Evolutionary conservation across 2,797 vertebrate genomes (phyloP).

Genomic region (Labroides dimidiatus): DNA sequence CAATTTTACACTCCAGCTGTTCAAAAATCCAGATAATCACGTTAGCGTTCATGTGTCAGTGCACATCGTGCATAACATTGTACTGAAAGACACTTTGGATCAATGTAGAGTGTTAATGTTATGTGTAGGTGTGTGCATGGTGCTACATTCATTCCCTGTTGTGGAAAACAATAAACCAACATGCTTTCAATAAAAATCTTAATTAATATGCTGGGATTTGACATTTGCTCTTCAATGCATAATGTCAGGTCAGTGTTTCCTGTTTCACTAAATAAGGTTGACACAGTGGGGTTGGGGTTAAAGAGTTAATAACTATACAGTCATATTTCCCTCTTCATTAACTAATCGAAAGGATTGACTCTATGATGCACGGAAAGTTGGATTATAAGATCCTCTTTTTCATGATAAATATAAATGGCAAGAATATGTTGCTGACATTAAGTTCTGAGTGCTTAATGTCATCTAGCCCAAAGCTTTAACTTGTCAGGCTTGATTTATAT

Average conservation of each 20-base stretch:
- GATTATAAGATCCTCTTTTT: background rate
- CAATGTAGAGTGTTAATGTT: background rate
- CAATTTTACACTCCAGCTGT: background rate
- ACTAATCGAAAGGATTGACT: background rate
- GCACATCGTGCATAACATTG: background rate
- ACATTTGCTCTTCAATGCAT: too few relatives aligned
- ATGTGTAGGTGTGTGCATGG: background rate
- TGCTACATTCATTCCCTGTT: background rate
- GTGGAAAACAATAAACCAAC: too few relatives aligned
- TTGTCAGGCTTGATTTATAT: slow-evolving; percentile 13
- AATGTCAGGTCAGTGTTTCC: background rate
- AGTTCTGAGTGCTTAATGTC: background rate
- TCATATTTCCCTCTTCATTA: background rate
- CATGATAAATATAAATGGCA: background rate
- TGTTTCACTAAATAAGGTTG: too few relatives aligned
- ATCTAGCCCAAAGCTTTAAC: background rate
- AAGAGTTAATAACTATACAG: background rate
- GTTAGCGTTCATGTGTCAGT: slow-evolving; percentile 1
- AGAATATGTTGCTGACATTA: background rate
- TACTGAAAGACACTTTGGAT: background rate
- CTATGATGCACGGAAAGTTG: background rate
- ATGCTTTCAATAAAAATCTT: too few relatives aligned
- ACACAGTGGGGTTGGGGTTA: background rate
- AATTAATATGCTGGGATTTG: too few relatives aligned
- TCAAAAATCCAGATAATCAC: background rate